Conservation (phyloP, 2,888 invertebrate species). For the Andrena trimmerana region DNA sequence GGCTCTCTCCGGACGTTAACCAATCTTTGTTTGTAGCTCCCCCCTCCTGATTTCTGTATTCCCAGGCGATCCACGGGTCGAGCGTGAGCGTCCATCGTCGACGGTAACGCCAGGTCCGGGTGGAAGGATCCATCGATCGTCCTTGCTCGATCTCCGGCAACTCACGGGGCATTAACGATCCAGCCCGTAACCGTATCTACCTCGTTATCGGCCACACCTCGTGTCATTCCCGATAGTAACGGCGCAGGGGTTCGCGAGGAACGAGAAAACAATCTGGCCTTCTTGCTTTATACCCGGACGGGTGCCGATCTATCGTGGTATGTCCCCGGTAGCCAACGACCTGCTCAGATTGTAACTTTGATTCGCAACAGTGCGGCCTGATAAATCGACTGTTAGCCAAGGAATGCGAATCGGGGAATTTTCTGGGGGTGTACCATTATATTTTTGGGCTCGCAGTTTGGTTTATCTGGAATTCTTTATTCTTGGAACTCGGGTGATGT, state of each 20-base stretch:
- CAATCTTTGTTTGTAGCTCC: background rate
- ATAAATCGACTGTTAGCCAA: slow-evolving; percentile 43
- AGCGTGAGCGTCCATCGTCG: slow-evolving; percentile 17
- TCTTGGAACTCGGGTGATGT: too few species aligned
- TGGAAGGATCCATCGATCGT: slow-evolving; percentile 43
- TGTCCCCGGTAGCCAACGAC: slow-evolving; percentile 58
- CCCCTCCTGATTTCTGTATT: slow-evolving; percentile 34
- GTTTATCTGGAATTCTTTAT: too few species aligned
- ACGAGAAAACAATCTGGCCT: slow-evolving; percentile 66
- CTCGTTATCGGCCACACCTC: slow-evolving; percentile 68
- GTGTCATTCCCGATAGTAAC: slow-evolving; percentile 40
- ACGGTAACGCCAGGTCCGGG: slow-evolving; percentile 1
- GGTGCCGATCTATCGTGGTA: slow-evolving; percentile 52
- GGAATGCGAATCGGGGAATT: background rate
- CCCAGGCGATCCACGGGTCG: slow-evolving; percentile 41
- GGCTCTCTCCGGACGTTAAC: background rate
- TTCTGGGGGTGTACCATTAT: background rate
- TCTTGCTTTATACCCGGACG: slow-evolving; percentile 40
- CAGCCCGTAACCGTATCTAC: slow-evolving; percentile 53
- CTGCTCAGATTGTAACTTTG: slow-evolving; percentile 56
- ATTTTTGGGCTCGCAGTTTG: background rate
- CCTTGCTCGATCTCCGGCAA: slow-evolving; percentile 57
- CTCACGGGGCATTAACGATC: slow-evolving; percentile 45
- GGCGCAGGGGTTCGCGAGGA: slow-evolving; percentile 27
- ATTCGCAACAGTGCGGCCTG: slow-evolving; percentile 38